Conservation (phyloP, 2,797 vertebrate species). For the Sibirionetta formosa region DNA sequence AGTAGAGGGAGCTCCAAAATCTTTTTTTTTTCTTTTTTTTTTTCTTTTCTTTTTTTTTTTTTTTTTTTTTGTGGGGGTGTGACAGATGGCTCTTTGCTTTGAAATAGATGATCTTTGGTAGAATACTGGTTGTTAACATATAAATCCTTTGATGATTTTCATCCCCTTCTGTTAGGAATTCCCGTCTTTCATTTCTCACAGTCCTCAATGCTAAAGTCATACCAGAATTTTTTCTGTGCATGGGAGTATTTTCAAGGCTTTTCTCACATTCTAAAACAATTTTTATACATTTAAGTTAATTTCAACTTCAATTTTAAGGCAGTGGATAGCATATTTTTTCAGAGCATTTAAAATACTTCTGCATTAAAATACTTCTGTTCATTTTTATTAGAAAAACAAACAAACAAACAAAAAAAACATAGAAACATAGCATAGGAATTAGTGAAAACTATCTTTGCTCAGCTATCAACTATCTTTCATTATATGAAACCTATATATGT, state of each 20-base stretch:
- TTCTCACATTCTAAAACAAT: not conserved
- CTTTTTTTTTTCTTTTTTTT: not conserved
- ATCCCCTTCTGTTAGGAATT: constrained; percentile 27
- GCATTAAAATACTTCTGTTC: not conserved
- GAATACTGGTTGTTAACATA: not conserved
- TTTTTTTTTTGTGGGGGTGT: not conserved
- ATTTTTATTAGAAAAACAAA: not conserved
- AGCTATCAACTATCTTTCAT: not conserved
- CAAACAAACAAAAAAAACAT: not conserved
- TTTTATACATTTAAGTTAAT: not conserved
- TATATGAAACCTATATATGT: not conserved
- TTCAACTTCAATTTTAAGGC: not conserved
- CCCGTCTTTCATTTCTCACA: not conserved
- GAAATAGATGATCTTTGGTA: not conserved
- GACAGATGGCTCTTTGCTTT: constrained; percentile 15
- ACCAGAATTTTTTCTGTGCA: not conserved
- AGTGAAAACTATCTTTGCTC: not conserved
- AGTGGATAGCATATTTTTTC: not conserved
- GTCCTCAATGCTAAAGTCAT: not conserved
- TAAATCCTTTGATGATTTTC: constrained; percentile 26
- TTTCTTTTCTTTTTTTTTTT: not conserved
- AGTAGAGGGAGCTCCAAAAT: constrained; percentile 76
- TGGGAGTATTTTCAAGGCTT: not conserved
- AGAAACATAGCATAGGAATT: not conserved
- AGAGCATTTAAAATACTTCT: not conserved